Evolutionary conservation across 2,797 vertebrate genomes (phyloP).

Genomic region (Chanos chanos): DNA sequence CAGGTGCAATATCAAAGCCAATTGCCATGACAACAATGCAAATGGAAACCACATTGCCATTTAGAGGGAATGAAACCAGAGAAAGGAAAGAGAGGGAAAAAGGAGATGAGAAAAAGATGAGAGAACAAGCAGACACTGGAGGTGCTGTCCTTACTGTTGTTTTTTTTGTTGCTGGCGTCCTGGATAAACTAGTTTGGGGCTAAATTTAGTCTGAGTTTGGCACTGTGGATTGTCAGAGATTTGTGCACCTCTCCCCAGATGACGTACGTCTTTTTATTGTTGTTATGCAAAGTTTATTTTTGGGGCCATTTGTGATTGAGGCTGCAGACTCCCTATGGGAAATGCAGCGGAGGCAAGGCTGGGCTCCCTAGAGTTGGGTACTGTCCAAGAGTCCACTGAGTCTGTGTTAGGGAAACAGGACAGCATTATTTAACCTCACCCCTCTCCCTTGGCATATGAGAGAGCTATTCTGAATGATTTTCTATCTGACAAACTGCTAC

Average conservation of each 20-base stretch:
- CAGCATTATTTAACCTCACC: too few relatives aligned
- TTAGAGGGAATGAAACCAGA: neutral
- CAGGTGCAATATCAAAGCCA: slow-evolving; percentile 32
- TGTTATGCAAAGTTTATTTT: slow-evolving; percentile 29
- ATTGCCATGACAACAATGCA: slow-evolving; percentile 38
- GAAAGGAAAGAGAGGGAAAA: neutral
- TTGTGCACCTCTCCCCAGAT: slow-evolving; percentile 18
- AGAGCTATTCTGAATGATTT: too few relatives aligned
- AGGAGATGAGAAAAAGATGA: neutral
- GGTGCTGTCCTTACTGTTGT: neutral
- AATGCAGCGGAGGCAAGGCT: neutral
- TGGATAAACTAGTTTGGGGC: slow-evolving; percentile 35
- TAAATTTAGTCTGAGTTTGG: slow-evolving; percentile 33
- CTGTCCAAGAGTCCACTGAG: slow-evolving; percentile 9
- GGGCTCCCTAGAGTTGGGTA: neutral
- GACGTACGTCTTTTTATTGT: slow-evolving; percentile 18
- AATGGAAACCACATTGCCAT: slow-evolving; percentile 33
- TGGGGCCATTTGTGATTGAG: slow-evolving; percentile 21
- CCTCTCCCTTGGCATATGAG: too few relatives aligned
- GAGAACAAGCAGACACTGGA: neutral
- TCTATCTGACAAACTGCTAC: too few relatives aligned
- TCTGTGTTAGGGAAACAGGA: neutral
- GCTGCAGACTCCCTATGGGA: neutral
- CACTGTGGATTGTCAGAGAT: neutral
- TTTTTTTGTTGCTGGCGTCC: slow-evolving; percentile 29